Base-by-base conservation (phyloP, 2,113 vertebrate species). In the Tenebrosternarchus preto region DNA sequence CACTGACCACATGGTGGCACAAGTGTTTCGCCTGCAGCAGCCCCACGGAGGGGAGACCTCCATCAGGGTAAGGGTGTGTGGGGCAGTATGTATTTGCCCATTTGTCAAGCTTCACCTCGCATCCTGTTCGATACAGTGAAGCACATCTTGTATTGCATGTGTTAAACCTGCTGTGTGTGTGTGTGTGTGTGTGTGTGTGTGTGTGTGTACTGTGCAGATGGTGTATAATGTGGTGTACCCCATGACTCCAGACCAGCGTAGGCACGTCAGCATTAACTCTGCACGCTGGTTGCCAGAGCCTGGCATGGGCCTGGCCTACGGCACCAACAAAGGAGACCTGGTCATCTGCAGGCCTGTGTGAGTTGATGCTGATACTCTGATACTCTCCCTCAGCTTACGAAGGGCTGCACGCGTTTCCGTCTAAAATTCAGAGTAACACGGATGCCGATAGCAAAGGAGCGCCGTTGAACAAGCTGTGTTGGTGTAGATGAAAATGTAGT, bases 1-100 rank as follows among this genome's bases (percentile, higher is more conserved):
- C 90, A 98, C 97, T 3, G 97, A 99, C 92, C 98, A 99, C 93
- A 99, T 99, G 97, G 98, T 99, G 86, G 98, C 98, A 70, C 98
- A 99, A 89, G 98, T 99, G 90, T 99, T 99, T 95, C 95, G 97
- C 61, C 93, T 99, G 83, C 98, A 99, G 79, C 97, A 99, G 84
- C 96, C 98, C 0, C 97, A 99, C 0, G 98, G 96, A 69, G 98
- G 98, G 67, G 98, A 99, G 90, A 98, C 96, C 1, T 99, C 98
- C 81, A 98, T 99, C 93, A 95, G 97, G 91, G 98, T 98, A 84
- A 95, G 95, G 69, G 61, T 56, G 50, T 19, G 12, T 9, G 1
- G 5, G 1, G 5, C 46, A 0, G 11, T 27, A 15, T 39, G 8
- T 7, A 11, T 25, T 12, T 43, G n/a, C n/a, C 50, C 15, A 27